Evolutionary conservation across 2,113 vertebrate genomes (phyloP).

Genomic region (Hipposideros armiger): DNA sequence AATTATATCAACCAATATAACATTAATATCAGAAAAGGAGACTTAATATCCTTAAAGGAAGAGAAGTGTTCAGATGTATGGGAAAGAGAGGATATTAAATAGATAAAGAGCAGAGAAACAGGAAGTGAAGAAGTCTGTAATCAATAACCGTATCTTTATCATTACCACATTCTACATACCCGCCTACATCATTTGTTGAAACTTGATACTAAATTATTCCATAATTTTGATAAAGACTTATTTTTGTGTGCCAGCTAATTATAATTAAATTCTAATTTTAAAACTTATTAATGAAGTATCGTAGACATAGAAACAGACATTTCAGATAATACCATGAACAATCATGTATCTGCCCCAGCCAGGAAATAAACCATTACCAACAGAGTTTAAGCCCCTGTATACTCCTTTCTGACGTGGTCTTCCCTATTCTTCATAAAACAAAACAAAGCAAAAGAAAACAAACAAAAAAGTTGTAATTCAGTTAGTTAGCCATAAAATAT

Average conservation of each 20-base stretch:
- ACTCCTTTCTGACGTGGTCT: neutral
- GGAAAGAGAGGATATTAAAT: conserved; percentile 57
- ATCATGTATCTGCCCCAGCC: neutral
- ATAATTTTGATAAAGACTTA: neutral
- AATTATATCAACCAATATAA: conserved; percentile 19
- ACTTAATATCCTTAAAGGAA: conserved; percentile 56
- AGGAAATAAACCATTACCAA: neutral
- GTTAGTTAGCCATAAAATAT: conserved; percentile 29
- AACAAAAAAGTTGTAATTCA: neutral
- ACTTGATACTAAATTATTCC: neutral
- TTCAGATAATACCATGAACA: neutral
- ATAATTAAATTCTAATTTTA: neutral
- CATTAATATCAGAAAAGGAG: conserved; percentile 17
- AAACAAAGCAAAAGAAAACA: neutral
- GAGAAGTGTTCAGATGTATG: neutral
- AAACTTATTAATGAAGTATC: neutral
- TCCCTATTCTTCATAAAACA: neutral
- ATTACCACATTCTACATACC: neutral
- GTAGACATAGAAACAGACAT: neutral
- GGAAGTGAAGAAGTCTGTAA: conserved; percentile 16
- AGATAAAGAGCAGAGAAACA: conserved; percentile 34
- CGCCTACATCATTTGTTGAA: neutral
- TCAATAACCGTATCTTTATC: neutral
- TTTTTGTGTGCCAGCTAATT: neutral
- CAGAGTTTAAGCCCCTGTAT: neutral